These are phyloP conservation scores for Papilio polyxenes DNA, from an alignment of 1,140 invertebrate species.

Conservation along the genomic window DNA sequence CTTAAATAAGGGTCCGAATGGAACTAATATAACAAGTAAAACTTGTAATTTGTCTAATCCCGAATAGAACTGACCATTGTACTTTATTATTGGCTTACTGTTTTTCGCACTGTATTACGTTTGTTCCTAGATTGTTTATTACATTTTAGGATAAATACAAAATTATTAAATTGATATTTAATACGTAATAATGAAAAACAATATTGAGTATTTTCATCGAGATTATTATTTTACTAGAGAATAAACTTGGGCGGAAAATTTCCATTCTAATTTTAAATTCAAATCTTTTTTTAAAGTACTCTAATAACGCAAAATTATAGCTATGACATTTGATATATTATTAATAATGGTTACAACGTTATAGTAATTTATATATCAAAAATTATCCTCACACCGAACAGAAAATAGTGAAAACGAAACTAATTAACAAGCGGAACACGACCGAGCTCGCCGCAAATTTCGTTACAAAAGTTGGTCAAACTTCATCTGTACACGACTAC, in stretches of 20 bases:
- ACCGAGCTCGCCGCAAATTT: slow-evolving; percentile 29
- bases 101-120: neutral
- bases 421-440: slow-evolving; percentile 28
- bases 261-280: too few relatives aligned
- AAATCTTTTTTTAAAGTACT: too few relatives aligned
- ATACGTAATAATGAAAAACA: too few relatives aligned
- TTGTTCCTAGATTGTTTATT: neutral
- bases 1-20: slow-evolving; percentile 26
- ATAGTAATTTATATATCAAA: neutral
- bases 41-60: slow-evolving; percentile 28
- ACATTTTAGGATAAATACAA: neutral
- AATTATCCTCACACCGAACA: neutral
- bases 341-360: neutral
- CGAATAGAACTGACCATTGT: slow-evolving; percentile 20
- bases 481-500: slow-evolving; percentile 21
- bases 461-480: slow-evolving; percentile 21
- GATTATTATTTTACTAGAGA: too few relatives aligned
- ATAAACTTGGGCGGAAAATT: too few relatives aligned
- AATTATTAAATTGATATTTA: neutral
- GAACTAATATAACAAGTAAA: slow-evolving; percentile 33
- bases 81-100: slow-evolving; percentile 9
- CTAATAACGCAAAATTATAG: too few relatives aligned
- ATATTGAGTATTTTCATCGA: too few relatives aligned
- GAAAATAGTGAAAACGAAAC: slow-evolving; percentile 32
- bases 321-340: too few relatives aligned